Percentiles rank a stretch among this genome's conserved stretches.
Evolutionary conservation across 2,797 vertebrate genomes (phyloP).

Genomic region (Nannoperca australis): DNA sequence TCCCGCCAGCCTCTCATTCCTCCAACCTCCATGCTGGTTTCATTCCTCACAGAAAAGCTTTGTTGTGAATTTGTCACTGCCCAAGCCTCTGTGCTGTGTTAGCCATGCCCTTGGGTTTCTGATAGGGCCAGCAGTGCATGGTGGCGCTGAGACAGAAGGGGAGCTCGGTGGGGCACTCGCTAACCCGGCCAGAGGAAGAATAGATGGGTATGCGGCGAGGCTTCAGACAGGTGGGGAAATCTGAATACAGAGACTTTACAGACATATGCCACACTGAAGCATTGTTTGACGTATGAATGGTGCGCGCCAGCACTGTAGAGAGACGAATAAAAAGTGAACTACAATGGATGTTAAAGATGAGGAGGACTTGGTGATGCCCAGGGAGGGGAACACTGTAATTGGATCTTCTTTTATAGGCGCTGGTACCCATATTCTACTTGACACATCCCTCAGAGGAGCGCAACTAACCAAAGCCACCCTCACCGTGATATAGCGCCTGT

Average conservation of each 20-base stretch:
- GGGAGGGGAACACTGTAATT: constrained; percentile 38
- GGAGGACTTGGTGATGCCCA: constrained; percentile 15
- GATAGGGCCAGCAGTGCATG: constrained; percentile 53
- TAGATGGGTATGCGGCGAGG: not conserved
- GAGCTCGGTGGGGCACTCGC: constrained; percentile 18
- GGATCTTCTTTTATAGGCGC: constrained; percentile 52
- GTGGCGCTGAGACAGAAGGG: constrained; percentile 32
- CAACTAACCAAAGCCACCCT: constrained; percentile 33
- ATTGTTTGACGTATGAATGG: constrained; percentile 5
- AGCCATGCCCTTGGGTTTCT: constrained; percentile 68
- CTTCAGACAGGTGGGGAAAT: constrained; percentile 38
- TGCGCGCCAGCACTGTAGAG: not conserved
- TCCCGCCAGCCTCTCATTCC: constrained; percentile 51
- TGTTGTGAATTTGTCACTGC: constrained; percentile 76
- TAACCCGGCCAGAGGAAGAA: constrained; percentile 42
- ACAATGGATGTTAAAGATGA: constrained; percentile 26
- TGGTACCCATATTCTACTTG: constrained; percentile 36
- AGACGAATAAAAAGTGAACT: constrained; percentile 30
- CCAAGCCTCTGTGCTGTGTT: constrained; percentile 38
- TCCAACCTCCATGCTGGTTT: constrained; percentile 64
- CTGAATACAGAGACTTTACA: constrained; percentile 46
- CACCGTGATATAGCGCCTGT: not conserved
- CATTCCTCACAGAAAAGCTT: constrained; percentile 70
- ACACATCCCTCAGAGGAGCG: constrained; percentile 36
- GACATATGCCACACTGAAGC: constrained; percentile 13